Evolutionary conservation across 2,113 vertebrate genomes (phyloP).

Genomic region (Tichodroma muraria): DNA sequence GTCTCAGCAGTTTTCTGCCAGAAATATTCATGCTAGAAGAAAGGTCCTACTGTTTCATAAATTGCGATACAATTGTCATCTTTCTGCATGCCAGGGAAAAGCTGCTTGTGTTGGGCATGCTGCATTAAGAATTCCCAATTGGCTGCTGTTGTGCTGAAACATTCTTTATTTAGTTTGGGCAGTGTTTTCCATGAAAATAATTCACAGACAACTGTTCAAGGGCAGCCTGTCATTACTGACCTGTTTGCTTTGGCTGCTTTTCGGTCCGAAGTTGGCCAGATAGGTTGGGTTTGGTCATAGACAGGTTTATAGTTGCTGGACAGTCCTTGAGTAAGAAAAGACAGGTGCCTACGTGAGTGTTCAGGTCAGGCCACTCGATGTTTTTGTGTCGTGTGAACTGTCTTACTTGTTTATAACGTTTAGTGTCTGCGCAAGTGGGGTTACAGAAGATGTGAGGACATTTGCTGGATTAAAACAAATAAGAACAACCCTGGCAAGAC

Average conservation of each 20-base stretch:
- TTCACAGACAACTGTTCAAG: background rate
- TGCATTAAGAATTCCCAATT: background rate
- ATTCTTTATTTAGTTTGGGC: background rate
- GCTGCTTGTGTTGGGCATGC: background rate
- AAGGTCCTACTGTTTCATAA: background rate
- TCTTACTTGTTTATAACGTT: background rate
- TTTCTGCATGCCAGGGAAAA: background rate
- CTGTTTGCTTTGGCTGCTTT: background rate
- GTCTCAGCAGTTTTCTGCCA: background rate
- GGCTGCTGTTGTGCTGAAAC: background rate
- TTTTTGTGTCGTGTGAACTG: background rate
- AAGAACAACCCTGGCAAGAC: conserved; percentile 98
- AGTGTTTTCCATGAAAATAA: background rate
- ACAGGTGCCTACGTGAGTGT: background rate
- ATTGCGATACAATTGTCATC: background rate
- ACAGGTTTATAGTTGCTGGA: background rate
- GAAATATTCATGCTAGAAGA: background rate
- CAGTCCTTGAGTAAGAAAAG: background rate
- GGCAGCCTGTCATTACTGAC: background rate
- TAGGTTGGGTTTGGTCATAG: background rate
- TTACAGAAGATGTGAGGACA: conserved; percentile 96
- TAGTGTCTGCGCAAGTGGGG: conserved; percentile 95
- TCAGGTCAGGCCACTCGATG: background rate
- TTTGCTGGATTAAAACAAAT: conserved; percentile 99
- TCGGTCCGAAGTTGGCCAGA: background rate